phyloP scores from a whole-genome alignment of 2,113 vertebrate genomes.

The Passer montanus region DNA sequence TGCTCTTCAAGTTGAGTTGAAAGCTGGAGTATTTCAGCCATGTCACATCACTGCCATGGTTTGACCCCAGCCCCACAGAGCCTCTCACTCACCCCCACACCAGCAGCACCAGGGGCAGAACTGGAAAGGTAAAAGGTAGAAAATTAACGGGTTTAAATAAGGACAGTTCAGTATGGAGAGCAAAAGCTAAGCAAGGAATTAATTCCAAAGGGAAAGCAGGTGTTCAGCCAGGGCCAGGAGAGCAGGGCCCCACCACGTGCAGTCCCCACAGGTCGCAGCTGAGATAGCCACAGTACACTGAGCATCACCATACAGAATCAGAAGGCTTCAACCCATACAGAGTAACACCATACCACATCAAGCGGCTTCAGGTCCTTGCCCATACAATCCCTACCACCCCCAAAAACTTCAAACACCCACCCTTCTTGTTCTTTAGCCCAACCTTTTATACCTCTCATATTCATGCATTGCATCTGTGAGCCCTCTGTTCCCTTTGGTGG shows the following conservation, averaged over 20 bases:
- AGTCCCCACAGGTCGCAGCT: neutral
- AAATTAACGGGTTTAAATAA: neutral
- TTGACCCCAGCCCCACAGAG: neutral
- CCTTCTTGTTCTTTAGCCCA: neutral
- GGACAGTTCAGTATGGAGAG: neutral
- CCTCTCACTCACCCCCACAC: fast-evolving
- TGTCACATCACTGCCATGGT: neutral
- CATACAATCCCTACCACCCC: no score
- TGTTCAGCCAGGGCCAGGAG: neutral
- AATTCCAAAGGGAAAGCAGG: neutral
- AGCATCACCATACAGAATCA: neutral
- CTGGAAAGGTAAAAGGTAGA: neutral
- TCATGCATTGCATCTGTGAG: neutral
- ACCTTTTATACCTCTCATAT: neutral
- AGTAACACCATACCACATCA: neutral
- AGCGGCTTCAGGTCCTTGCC: no score
- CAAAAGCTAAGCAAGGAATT: neutral
- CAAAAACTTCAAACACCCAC: neutral
- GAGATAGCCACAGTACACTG: neutral
- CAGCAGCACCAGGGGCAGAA: neutral
- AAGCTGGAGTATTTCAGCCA: neutral
- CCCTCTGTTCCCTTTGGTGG: neutral
- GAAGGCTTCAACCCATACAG: neutral
- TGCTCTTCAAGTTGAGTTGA: neutral
- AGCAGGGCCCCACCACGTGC: neutral